Evolutionary conservation across 2,888 invertebrate species (phyloP).

Genomic region (Icerya purchasi): DNA sequence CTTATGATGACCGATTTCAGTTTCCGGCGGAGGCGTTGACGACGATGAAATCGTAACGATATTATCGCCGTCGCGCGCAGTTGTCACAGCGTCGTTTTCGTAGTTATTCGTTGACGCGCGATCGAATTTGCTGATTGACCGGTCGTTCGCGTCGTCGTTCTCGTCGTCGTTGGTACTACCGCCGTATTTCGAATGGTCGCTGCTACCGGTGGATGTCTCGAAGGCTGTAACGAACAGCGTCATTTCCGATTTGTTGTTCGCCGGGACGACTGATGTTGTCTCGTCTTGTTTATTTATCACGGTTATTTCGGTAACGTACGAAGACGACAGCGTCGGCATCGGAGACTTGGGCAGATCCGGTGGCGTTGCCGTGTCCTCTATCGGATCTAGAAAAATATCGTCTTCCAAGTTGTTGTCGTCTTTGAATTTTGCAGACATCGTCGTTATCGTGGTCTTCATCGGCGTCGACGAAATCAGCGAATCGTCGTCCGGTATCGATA

Average conservation of each 20-base stretch:
- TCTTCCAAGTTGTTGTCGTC: conserved; percentile 16
- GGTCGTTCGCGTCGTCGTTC: conserved; percentile 5
- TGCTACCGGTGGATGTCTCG: not conserved
- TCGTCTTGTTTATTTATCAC: conserved; percentile 29
- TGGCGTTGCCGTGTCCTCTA: conserved; percentile 25
- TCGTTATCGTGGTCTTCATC: conserved; percentile 1
- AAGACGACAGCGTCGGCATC: conserved; percentile 24
- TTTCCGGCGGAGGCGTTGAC: too few relatives aligned
- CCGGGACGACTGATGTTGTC: conserved; percentile 9
- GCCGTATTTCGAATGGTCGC: not conserved
- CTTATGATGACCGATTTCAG: too few relatives aligned
- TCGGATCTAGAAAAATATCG: conserved; percentile 14
- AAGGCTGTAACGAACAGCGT: conserved; percentile 9
- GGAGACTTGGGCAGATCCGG: conserved; percentile 27
- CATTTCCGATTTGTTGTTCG: conserved; percentile 14
- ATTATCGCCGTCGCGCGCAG: not conserved
- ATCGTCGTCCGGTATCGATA: not conserved
- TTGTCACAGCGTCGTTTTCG: not conserved
- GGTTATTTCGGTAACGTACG: conserved; percentile 52
- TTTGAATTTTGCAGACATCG: conserved; percentile 12
- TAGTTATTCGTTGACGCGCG: not conserved
- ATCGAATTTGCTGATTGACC: conserved; percentile 4
- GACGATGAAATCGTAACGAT: too few relatives aligned
- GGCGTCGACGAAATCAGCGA: conserved; percentile 17
- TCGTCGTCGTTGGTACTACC: not conserved